Percentiles rank a stretch among this genome's conserved stretches.
Conservation (phyloP, 2,113 vertebrate genomes). For the Helogale parvula region DNA sequence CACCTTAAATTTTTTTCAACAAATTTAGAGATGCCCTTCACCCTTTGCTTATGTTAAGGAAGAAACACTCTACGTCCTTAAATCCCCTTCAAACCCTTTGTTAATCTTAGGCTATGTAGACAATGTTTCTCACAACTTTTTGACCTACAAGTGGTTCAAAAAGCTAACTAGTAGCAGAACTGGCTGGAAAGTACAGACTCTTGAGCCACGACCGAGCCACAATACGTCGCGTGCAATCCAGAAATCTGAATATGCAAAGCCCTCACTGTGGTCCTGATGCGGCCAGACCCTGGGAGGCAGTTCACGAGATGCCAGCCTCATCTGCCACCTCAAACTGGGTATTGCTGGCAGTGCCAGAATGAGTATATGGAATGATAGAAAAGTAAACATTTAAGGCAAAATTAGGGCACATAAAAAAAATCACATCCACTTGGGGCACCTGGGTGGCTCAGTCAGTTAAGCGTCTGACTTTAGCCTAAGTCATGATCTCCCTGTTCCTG, state of each 20-base stretch:
- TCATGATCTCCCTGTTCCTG: background rate
- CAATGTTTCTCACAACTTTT: background rate
- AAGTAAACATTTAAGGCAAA: background rate
- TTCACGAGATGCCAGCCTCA: rapidly evolving
- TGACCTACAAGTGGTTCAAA: background rate
- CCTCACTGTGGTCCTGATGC: background rate
- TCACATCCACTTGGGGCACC: too few relatives aligned
- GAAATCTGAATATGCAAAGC: background rate
- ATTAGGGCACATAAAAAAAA: background rate
- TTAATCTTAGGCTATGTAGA: background rate
- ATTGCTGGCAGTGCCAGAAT: background rate
- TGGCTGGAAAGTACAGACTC: background rate
- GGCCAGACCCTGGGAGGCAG: background rate
- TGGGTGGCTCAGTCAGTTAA: background rate
- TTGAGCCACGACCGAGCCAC: background rate
- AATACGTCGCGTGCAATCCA: background rate
- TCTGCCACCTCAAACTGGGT: too few relatives aligned
- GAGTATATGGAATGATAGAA: background rate
- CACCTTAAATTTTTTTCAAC: background rate
- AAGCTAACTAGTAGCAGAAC: background rate
- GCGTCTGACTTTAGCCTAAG: background rate
- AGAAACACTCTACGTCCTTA: background rate
- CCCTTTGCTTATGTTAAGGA: background rate
- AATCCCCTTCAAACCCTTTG: background rate
- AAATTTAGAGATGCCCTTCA: constrained; percentile 12